Base-by-base conservation (phyloP, 2,888 invertebrate species). In the Carpatolechia fugitivella region DNA sequence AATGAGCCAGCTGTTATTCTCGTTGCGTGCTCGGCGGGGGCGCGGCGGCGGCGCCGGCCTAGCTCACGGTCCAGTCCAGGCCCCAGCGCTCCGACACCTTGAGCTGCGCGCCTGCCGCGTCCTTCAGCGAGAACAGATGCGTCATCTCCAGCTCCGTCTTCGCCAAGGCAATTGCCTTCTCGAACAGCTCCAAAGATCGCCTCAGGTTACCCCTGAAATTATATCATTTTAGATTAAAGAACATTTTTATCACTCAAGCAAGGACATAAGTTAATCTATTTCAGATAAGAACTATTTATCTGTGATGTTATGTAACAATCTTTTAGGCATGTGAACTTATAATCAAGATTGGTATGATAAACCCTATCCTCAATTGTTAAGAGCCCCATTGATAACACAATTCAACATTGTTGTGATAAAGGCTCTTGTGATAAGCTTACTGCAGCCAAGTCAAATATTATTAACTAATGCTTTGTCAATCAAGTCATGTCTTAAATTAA, bases 101-200 rank as follows among this genome's bases (percentile, higher is more conserved):
- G 51, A 95, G 87, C 85, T 99, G 98, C 29, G 98, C 96, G 64
- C 94, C 93, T 8, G 98, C 97, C 14, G 98, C 98, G 84, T 98
- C 96, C 71, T 95, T 93, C 63, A 99, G 85, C 1, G 98, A 95
- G 80, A 95, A 98, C 73, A 98, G 91, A 80, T 98, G 98, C 29
- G 96, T 93, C 93, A 98, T 93, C 90, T 99, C 98, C 66, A 94
- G 91, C 82, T 95, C 95, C 13, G 97, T 96, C 78, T 96, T 96
- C 41, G 97, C 95, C 64, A 97, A 86, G 55, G 93, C 92, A 60
- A 99, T 93, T 33, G 98, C 98, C 78, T 95, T 96, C 71, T 97
- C 95, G 79, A 98, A 98, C 56, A 97, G 88, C 64, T 94, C 94
- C 63, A 98, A 93, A 1, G 98, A 98, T 68, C 93, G 91, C 56